Evolutionary conservation across 2,113 vertebrate species (phyloP), one percentile per base, ranked within the genome.

Genomic region (Nothocercus julius): DNA sequence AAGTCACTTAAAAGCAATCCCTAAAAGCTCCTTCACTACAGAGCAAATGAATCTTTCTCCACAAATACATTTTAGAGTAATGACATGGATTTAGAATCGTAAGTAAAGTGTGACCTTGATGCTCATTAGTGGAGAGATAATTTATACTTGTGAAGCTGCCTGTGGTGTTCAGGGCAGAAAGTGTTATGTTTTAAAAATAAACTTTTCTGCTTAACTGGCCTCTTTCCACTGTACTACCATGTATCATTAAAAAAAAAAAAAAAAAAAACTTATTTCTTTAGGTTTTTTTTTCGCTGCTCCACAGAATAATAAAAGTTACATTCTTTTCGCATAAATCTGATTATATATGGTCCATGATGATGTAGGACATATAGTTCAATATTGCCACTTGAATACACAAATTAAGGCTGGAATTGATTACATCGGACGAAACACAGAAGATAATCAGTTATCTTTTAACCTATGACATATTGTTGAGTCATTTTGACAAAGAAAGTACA

Each of bases 1-100:
- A 95, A 94, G 34, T 87, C 59, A 91, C 45, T 89, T 95, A 76
- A 92, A 96, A 96, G 67, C 84, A 95, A 63, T 63, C 32, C 25
- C 21, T 95, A 90, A 96, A 92, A 94, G 64, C 21, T 78, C 38
- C 21, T 93, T 90, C 80, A 79, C 42, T 27, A 61, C 58, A 82
- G 1, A 83, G 56, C 7, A 97, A 77, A 59, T 69, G 21, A 85
- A 79, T 91, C 27, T 91, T 97, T 89, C 30, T 89, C 93, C 54
- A 90, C 8, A 96, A 95, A 85, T 49, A 18, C 11, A 67, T 82
- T 96, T 92, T 58, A 90, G 62, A 96, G 86, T 91, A 95, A 93
- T 81, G 56, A 75, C 56, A 92, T 58, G 25, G 74, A 85, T 89
- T 95, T 85, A 81, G 76, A 90, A 72, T 92, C 64, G 78, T 53